Conservation (phyloP, 2,113 vertebrate species). For the Xerus inauris region DNA sequence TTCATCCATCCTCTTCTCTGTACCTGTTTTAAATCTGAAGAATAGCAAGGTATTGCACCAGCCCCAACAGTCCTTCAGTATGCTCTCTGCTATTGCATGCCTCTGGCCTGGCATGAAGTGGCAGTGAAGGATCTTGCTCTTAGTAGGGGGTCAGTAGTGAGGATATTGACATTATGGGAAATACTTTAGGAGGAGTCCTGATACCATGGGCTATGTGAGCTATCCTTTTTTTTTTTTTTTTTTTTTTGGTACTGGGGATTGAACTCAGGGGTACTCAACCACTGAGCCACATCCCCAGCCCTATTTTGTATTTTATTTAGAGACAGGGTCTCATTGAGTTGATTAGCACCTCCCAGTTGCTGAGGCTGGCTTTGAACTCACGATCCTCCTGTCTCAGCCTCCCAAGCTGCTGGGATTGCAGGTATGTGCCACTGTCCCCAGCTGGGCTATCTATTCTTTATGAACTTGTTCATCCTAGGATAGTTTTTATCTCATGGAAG, state of each 20-base stretch:
- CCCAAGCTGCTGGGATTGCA: no score
- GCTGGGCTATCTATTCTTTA: slow-evolving; percentile 31
- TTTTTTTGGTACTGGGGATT: no score
- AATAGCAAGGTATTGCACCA: not conserved
- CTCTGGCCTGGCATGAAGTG: not conserved
- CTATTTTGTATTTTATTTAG: no score
- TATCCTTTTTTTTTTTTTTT: no score
- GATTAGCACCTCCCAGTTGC: no score
- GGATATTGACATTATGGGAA: slow-evolving; percentile 62
- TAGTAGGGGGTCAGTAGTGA: slow-evolving; percentile 23
- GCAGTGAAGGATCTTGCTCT: slow-evolving; percentile 23
- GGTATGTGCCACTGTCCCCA: no score
- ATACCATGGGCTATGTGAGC: not conserved
- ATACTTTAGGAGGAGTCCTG: slow-evolving; percentile 52
- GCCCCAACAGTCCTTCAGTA: not conserved
- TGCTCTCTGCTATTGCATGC: not conserved
- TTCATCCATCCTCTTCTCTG: not conserved
- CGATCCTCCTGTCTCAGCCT: no score
- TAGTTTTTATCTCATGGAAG: slow-evolving; percentile 68
- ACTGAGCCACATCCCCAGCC: no score
- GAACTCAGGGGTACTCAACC: no score
- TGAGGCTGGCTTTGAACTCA: no score
- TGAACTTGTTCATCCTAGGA: slow-evolving; percentile 61
- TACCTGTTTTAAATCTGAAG: not conserved
- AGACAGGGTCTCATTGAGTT: no score